These are phyloP conservation scores for Agapornis canus DNA, from an alignment of 2,797 vertebrate genomes.

Conservation along the genomic window DNA sequence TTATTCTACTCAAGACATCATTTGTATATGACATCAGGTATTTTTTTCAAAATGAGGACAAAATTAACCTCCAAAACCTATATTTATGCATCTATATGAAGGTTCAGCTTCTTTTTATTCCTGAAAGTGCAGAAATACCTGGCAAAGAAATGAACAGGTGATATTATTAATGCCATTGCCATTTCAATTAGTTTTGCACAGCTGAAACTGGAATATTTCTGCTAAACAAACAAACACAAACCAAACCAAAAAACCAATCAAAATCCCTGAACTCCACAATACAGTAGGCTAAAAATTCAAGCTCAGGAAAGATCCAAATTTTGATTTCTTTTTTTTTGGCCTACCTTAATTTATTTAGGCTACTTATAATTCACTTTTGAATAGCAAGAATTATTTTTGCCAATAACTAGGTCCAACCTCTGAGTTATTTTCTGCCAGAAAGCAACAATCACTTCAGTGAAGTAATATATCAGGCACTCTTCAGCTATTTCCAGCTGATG, in stretches of 20 bases:
- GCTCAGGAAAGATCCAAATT: not conserved
- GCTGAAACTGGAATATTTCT: not conserved
- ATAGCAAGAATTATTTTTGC: not conserved
- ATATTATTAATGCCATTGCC: not conserved
- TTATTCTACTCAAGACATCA: not conserved
- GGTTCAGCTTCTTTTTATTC: not conserved
- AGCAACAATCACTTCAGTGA: not conserved
- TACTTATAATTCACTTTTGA: not conserved
- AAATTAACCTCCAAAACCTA: not conserved
- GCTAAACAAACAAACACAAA: not conserved
- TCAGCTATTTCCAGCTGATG: slow-evolving; percentile 18
- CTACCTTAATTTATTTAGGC: not conserved
- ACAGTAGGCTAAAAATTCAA: not conserved
- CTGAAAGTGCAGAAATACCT: not conserved
- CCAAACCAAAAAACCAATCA: rapidly evolving
- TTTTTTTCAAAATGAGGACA: not conserved
- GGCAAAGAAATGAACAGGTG: not conserved
- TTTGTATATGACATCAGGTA: not conserved
- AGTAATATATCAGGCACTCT: slow-evolving; percentile 5
- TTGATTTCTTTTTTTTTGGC: not conserved
- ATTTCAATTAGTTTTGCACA: not conserved
- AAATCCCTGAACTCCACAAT: not conserved
- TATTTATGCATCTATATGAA: not conserved
- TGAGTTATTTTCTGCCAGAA: slow-evolving; percentile 20
- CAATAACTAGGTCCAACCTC: not conserved